Evolutionary conservation across 2,797 vertebrate genomes (phyloP).

Genomic region (Chaetodon trifasciatus): DNA sequence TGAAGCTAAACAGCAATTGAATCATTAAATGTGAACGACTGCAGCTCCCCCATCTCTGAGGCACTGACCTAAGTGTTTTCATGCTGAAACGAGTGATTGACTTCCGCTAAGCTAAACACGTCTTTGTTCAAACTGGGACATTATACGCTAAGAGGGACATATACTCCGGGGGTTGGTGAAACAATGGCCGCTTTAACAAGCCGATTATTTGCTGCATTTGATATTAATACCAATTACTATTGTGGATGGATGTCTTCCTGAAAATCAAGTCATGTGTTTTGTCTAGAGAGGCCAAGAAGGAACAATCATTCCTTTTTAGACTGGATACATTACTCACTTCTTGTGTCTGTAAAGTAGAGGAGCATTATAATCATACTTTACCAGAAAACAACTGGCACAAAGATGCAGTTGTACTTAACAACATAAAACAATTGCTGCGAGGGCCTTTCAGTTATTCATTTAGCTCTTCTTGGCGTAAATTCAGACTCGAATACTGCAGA

Average conservation of each 20-base stretch:
- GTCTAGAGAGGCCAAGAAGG: constrained; percentile 44
- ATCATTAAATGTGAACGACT: constrained; percentile 79
- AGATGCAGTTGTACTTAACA: constrained; percentile 30
- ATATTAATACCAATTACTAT: constrained; percentile 70
- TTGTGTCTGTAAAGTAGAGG: constrained; percentile 10
- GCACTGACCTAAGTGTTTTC: constrained; percentile 82
- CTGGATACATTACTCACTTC: background rate
- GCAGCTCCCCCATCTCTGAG: constrained; percentile 66
- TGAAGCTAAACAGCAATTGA: constrained; percentile 74
- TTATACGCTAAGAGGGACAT: constrained; percentile 69
- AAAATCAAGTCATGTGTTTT: constrained; percentile 62
- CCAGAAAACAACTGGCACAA: constrained; percentile 16
- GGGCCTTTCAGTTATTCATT: constrained; percentile 17
- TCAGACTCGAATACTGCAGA: background rate
- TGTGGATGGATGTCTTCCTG: constrained; percentile 59
- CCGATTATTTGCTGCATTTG: constrained; percentile 65
- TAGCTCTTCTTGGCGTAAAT: constrained; percentile 16
- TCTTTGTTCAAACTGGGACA: constrained; percentile 81
- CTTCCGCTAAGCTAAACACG: constrained; percentile 77
- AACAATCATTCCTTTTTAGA: constrained; percentile 49
- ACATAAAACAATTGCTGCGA: constrained; percentile 19
- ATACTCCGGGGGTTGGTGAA: constrained; percentile 44
- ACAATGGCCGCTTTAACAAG: constrained; percentile 74
- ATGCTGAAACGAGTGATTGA: constrained; percentile 81
- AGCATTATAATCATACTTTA: constrained; percentile 6